Evolutionary conservation across 2,888 invertebrate genomes (phyloP), one percentile per base, ranked within the genome.

Genomic region (Erebia palarica): DNA sequence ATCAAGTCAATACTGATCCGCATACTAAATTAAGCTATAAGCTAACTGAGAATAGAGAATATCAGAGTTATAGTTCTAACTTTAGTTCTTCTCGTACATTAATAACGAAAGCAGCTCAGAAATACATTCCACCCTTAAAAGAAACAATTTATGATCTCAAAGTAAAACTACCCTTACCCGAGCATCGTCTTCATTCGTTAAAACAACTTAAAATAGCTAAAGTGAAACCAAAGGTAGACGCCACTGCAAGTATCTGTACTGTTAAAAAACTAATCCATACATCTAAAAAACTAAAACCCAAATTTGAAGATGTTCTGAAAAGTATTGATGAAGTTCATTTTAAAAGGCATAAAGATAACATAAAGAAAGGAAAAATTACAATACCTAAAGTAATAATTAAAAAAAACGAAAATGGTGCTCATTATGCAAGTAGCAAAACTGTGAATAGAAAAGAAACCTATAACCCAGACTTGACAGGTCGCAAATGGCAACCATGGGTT

Each of bases 401-500:
- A 78, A 93, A 93, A 84, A 88, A 81, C 73, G 82, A 84, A 77
- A 87, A 90, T 76, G 94, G 94, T 60, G 91, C 92, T 47, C 94
- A 93, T 78, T 94, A 93, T 77, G 86, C 94, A 47, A 94, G 93
- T 78, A 87, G 88, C 55, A 92, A 92, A 78, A 86, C 86, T 53
- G 78, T 85, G 10, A 76, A 67, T 68, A 79, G 82, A 72, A 86
- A 84, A 74, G 78, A 86, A 63, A 77, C 80, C 53, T 89, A 81
- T 71, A 90, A 91, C 78, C 93, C 93, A 21, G 94, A 93, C 75
- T 80, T 93, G 75, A 93, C 93, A 1, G 93, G 93, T 8, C 87
- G 90, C 71, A 94, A 93, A 77, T 94, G 94, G 94, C 94, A 94
- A 80, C 94, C 94, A 0, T 93, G 92, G 91, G 94, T 94, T 18